Conservation (phyloP, 2,888 invertebrate species). For the Sicus ferrugineus region DNA sequence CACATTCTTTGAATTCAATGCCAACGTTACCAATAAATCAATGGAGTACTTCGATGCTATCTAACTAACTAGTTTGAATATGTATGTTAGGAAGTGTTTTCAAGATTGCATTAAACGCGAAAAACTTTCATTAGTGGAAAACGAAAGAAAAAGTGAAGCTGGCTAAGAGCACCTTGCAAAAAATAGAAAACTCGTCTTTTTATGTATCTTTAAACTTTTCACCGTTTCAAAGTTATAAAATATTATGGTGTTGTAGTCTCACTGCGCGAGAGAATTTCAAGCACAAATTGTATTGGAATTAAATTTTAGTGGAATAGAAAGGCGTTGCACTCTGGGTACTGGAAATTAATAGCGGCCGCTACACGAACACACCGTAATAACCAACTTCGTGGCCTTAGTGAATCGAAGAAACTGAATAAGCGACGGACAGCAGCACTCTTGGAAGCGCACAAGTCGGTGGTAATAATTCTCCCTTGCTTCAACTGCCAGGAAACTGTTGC, state of each 20-base stretch:
- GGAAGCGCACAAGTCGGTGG: constrained; percentile 22
- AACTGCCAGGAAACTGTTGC: constrained; percentile 25
- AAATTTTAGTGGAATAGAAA: constrained; percentile 9
- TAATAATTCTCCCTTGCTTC: constrained; percentile 3
- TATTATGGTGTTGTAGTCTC: neutral
- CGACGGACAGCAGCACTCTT: constrained; percentile 12
- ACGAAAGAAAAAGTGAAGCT: neutral
- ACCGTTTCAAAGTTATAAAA: too few species aligned
- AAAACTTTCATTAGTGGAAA: constrained; percentile 22
- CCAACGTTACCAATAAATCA: too few species aligned
- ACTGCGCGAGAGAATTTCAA: neutral
- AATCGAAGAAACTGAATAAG: constrained; percentile 32
- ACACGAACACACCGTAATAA: constrained; percentile 15
- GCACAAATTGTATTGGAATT: neutral
- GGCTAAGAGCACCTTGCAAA: neutral
- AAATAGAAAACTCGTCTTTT: too few species aligned
- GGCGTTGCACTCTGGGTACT: constrained; percentile 11
- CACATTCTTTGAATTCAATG: too few species aligned
- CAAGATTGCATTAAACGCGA: constrained; percentile 23
- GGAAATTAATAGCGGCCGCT: constrained; percentile 13
- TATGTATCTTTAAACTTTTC: too few species aligned
- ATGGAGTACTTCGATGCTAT: too few species aligned
- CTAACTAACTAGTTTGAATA: too few species aligned
- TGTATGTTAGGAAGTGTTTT: constrained; percentile 12
- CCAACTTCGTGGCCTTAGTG: constrained; percentile 32